Base-by-base conservation (phyloP, 2,888 invertebrate genomes). In the Polyommatus icarus region DNA sequence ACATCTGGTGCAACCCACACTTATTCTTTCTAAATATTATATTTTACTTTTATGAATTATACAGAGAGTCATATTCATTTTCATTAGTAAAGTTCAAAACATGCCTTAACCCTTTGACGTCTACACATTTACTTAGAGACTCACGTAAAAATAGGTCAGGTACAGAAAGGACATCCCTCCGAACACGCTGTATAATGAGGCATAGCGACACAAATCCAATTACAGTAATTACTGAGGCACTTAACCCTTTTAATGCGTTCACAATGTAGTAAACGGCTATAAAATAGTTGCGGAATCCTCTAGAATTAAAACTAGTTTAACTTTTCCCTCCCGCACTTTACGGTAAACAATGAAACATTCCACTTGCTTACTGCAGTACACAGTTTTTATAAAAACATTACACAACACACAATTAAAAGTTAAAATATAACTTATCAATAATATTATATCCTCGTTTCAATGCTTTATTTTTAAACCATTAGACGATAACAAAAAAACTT, bases 281-380 rank as follows among this genome's bases (percentile, higher is more conserved):
- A 40, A 40, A 72, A 72, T 40, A 36, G 40, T 40, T 72, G 72
- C 40, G 72, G 72, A 72, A 20, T 72, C 72, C 73, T 50, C 46
- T n/a, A 24, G 73, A 67, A 73, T 73, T 73, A 73, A 73, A 73
- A 73, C 73, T 46, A 50, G 73, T 81, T 78, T 73, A 76, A 73
- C 71, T 71, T 78, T 71, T 79, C 76, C 76, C 78, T 71, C 50
- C 50, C 57, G 40, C 75, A 57, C 71, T 75, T 76, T 54, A 59
- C 61, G 75, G n/a, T 72, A 57, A 36, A 77, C 77, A 77, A 77
- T 72, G 77, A 72, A 72, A 72, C 57, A 59, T 72, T 72, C 57
- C 77, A 24, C 76, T 76, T 46, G 10, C 18, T n/a, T 61, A 59
- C 59, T 59, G 29, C 59, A 61, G 36, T 15, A 32, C 61, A 20